Evolutionary conservation across 2,888 invertebrate species (phyloP), one percentile per base, ranked within the genome.

Genomic region (Nebria salina): DNA sequence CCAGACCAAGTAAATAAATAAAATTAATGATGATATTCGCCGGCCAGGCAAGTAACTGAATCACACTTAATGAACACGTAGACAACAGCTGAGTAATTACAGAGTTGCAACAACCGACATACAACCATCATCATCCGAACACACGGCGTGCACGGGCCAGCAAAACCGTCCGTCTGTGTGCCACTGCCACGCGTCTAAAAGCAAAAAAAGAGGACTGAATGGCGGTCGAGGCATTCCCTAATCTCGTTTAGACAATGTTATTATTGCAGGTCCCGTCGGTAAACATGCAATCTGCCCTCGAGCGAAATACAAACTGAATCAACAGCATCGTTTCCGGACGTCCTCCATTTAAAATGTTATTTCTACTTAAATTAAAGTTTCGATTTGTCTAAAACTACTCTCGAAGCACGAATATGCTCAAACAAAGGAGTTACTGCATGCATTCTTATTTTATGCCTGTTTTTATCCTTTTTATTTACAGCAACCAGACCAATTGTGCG

Each of bases 191-290:
- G 20, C 25, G 70, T 70, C 15, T 4, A 26, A 70, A 70, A 26
- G 34, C 70, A 26, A 70, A 25, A n/a, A 20, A 68, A 68, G 8
- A 68, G n/a, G 25, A 8, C 2, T 25, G 11, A 4, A 34, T 70
- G 9, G n/a, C 9, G 15, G 73, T 13, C 9, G 13, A 41, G 73
- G 26, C 34, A 42, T 34, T 75, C 68, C 75, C 79, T 79, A 79
- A 79, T 79, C 79, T 79, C 74, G 70, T 79, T 79, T 79, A 74
- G 74, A 79, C 79, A 79, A 79, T 79, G 79, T 79, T 79, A 79
- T 79, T 79, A 79, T 79, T 75, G 54, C 75, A 65, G 68, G 74
- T 75, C 75, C 54, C 75, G 68, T 43, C 66, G 68, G 79, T 75
- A 75, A 79, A 79, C 79, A 79, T 79, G 75, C 79, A 79, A 79